phyloP scores from a whole-genome alignment of 2,797 vertebrate genomes.

The Xyrichtys novacula region DNA sequence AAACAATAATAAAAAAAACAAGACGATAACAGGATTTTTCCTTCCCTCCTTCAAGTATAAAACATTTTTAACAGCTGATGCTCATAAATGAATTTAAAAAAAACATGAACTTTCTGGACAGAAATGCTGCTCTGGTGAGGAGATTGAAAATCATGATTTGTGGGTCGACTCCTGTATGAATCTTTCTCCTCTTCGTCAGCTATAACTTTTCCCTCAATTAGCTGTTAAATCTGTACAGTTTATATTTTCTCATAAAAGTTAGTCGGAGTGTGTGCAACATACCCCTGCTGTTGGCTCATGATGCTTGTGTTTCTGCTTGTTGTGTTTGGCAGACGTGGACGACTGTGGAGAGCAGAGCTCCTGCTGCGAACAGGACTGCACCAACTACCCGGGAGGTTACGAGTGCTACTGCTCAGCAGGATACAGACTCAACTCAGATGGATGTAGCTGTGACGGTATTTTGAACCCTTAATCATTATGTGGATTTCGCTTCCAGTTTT shows the following conservation, averaged over 20 bases:
- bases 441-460: slow-evolving; percentile 93
- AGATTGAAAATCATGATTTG: no score
- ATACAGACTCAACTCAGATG: slow-evolving; percentile 87
- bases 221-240: slow-evolving; percentile 29
- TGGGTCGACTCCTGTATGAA: no score
- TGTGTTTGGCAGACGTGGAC: slow-evolving; percentile 86
- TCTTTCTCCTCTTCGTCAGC: background rate
- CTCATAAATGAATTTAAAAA: no score
- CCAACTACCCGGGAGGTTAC: slow-evolving; percentile 94
- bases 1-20: no score
- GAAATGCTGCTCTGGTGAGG: no score
- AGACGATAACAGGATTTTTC: no score
- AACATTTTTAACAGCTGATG: no score
- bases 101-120: no score
- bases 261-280: slow-evolving; percentile 8
- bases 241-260: slow-evolving; percentile 29
- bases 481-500: slow-evolving; percentile 1
- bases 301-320: slow-evolving; percentile 41
- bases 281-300: slow-evolving; percentile 6
- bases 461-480: slow-evolving; percentile 3
- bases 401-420: slow-evolving; percentile 94
- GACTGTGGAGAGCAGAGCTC: slow-evolving; percentile 87
- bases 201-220: slow-evolving; percentile 19
- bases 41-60: no score
- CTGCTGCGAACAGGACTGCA: slow-evolving; percentile 94